These are phyloP conservation scores for Aurelia sp. DNA, from an alignment of 30 jellyfish, hydroid and myxozoan species.

Conservation along the genomic window DNA sequence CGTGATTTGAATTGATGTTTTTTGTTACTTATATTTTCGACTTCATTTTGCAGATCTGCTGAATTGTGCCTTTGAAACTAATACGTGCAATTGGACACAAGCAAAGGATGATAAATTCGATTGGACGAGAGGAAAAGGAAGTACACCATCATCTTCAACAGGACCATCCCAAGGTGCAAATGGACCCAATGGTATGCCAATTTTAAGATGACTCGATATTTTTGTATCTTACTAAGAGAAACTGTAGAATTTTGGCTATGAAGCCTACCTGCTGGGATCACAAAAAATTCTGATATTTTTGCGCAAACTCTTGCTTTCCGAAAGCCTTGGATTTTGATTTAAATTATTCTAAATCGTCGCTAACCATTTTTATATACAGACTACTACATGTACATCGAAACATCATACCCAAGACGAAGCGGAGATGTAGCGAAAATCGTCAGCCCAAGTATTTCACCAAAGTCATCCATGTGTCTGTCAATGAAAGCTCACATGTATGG, in stretches of 20 bases:
- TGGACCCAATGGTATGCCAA: conserved; percentile 31
- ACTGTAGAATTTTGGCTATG: too few relatives aligned
- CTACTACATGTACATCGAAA: conserved; percentile 45
- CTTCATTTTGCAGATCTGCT: conserved; percentile 7
- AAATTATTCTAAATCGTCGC: too few relatives aligned
- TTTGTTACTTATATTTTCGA: too few relatives aligned
- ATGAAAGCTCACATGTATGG: conserved; percentile 61
- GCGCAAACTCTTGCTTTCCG: too few relatives aligned
- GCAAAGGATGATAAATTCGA: conserved; percentile 52
- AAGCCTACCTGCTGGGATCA: too few relatives aligned
- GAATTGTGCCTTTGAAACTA: conserved; percentile 34
- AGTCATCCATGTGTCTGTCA: conserved; percentile 21
- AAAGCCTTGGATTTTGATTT: too few relatives aligned
- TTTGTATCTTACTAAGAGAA: too few relatives aligned
- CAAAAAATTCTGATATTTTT: neutral
- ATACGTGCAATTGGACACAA: conserved; percentile 61
- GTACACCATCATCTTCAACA: conserved; percentile 47
- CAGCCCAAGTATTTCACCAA: conserved; percentile 33
- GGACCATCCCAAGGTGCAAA: conserved; percentile 59
- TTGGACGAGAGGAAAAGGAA: conserved; percentile 56
- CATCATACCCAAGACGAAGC: conserved; percentile 55
- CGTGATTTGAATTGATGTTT: too few relatives aligned
- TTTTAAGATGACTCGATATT: neutral
- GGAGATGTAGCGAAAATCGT: conserved; percentile 49
- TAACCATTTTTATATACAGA: conserved; percentile 4